These are phyloP conservation scores for Cydia amplana DNA, from an alignment of 1,140 invertebrate species.

Conservation along the genomic window DNA sequence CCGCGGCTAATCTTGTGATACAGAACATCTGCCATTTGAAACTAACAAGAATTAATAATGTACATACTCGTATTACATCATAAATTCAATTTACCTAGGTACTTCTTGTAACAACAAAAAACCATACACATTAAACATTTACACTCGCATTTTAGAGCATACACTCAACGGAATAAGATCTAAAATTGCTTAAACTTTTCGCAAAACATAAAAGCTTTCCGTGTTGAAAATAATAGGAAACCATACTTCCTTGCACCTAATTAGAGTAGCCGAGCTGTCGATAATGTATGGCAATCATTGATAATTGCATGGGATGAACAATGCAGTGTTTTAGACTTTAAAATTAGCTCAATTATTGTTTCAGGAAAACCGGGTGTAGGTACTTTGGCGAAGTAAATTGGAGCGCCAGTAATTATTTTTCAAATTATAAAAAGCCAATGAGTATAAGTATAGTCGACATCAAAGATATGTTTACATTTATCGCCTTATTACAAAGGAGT, in stretches of 20 bases:
- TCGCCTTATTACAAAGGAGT: too few relatives aligned
- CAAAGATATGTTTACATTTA: too few relatives aligned
- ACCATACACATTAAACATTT: not conserved
- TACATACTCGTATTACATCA: not conserved
- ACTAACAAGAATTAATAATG: too few relatives aligned
- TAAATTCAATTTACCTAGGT: not conserved
- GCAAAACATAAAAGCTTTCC: conserved; percentile 7
- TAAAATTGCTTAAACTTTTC: not conserved
- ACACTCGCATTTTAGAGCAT: not conserved
- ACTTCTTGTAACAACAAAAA: not conserved
- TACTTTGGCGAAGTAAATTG: not conserved
- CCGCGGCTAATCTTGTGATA: too few relatives aligned
- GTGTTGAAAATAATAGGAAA: conserved; percentile 23
- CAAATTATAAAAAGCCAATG: too few relatives aligned
- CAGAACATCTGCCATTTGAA: too few relatives aligned
- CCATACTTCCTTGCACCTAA: conserved; percentile 3
- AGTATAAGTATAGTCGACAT: too few relatives aligned
- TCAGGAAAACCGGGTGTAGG: not conserved
- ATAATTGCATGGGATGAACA: conserved; percentile 12
- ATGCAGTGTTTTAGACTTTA: not conserved
- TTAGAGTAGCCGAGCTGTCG: not conserved
- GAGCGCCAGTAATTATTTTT: too few relatives aligned
- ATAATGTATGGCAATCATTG: conserved; percentile 25
- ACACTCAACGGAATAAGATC: not conserved
- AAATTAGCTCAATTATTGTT: not conserved